These are phyloP conservation scores for Pedetes capensis DNA, from an alignment of 2,113 vertebrate genomes.

Conservation along the genomic window DNA sequence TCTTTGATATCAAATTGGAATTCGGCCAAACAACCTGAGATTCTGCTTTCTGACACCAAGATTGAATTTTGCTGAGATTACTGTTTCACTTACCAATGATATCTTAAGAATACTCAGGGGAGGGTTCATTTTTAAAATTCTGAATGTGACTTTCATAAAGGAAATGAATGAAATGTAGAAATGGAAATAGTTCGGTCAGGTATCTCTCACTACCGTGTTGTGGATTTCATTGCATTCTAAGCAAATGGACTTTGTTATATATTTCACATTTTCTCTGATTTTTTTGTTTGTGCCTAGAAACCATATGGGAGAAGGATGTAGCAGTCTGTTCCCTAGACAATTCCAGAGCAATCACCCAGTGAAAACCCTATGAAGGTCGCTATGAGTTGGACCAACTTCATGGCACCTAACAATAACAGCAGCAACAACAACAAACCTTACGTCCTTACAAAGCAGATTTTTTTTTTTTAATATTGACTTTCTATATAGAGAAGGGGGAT, in stretches of 20 bases:
- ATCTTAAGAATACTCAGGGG: slow-evolving; percentile 19
- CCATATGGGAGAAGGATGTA: no score
- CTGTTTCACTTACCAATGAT: slow-evolving; percentile 31
- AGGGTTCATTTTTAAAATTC: slow-evolving; percentile 3
- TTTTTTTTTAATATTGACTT: not conserved
- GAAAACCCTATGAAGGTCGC: no score
- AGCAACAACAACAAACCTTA: no score
- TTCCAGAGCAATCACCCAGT: no score
- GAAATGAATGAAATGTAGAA: slow-evolving; percentile 62
- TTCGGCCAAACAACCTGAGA: not conserved
- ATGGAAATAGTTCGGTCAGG: not conserved
- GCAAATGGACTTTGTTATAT: not conserved
- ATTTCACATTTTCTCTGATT: not conserved
- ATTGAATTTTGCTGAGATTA: slow-evolving; percentile 44
- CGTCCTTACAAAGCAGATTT: not conserved
- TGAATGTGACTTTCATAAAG: slow-evolving; percentile 55
- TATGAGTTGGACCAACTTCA: no score
- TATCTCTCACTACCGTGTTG: not conserved
- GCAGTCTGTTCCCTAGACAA: no score
- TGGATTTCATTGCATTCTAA: not conserved
- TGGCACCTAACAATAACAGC: no score
- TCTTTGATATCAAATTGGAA: not conserved
- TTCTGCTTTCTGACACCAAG: slow-evolving; percentile 35
- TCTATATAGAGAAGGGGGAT: not conserved
- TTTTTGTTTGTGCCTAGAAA: slow-evolving; percentile 5